phyloP scores from a whole-genome alignment of 2,888 invertebrate species.

The Silvanus unidentatus region DNA sequence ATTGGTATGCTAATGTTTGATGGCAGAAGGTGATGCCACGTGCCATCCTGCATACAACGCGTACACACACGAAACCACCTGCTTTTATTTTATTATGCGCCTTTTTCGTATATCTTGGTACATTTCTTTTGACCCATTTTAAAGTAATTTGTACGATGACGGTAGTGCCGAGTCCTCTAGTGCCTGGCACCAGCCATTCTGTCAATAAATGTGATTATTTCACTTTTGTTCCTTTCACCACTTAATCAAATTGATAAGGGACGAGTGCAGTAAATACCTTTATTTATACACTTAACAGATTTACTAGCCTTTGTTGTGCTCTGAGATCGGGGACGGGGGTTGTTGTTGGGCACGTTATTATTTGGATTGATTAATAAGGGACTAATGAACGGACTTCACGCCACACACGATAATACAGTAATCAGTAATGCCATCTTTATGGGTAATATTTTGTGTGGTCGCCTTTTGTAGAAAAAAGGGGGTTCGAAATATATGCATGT shows the following conservation, averaged over 20 bases:
- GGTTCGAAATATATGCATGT: conserved; percentile 28
- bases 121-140: not conserved
- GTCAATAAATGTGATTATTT: too few species aligned
- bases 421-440: conserved; percentile 17
- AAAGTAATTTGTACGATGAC: not conserved
- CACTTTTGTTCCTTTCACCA: too few species aligned
- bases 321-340: too few species aligned
- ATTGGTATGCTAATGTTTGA: conserved; percentile 38
- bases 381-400: conserved; percentile 9
- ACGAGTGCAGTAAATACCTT: too few species aligned
- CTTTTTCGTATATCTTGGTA: not conserved
- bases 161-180: too few species aligned
- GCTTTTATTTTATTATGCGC: conserved; percentile 3
- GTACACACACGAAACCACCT: conserved; percentile 17
- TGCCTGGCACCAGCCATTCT: too few species aligned
- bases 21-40: conserved; percentile 32
- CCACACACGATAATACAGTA: conserved; percentile 7
- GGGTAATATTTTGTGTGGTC: conserved; percentile 13
- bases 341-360: too few species aligned
- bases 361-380: too few species aligned
- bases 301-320: too few species aligned
- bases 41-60: conserved; percentile 28
- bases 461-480: not conserved
- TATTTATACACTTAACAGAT: too few species aligned
- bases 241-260: too few species aligned